Conservation (phyloP, 1,140 invertebrate species). For the Cyclargus thomasi region DNA sequence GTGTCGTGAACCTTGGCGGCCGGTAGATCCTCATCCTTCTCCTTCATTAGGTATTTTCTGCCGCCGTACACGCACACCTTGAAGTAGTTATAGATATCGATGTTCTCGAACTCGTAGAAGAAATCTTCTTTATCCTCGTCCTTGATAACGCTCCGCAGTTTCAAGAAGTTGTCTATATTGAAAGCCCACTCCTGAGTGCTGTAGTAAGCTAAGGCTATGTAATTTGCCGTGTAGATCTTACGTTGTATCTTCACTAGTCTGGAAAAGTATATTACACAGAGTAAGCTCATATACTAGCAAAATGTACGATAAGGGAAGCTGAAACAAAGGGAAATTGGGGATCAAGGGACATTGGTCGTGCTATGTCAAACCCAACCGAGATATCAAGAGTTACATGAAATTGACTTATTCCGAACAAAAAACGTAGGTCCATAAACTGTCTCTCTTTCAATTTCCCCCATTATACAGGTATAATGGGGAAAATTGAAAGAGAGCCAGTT, state of each 20-base stretch:
- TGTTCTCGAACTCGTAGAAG: conserved; percentile 74
- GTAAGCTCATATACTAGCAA: background rate
- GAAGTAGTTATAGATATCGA: conserved; percentile 71
- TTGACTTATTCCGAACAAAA: no score
- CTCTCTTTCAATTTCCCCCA: no score
- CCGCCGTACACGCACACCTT: conserved; percentile 72
- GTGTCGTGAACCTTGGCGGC: conserved; percentile 61
- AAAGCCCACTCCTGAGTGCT: conserved; percentile 89
- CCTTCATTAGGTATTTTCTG: conserved; percentile 76
- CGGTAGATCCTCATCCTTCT: conserved; percentile 70
- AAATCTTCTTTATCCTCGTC: conserved; percentile 79
- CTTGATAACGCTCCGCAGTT: conserved; percentile 77
- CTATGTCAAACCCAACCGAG: no score
- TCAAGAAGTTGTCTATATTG: conserved; percentile 81
- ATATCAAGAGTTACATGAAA: no score
- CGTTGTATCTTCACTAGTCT: conserved; percentile 88
- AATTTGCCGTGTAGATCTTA: conserved; percentile 83
- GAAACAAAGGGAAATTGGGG: no score
- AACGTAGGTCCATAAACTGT: no score
- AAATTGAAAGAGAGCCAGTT: no score
- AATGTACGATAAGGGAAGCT: no score
- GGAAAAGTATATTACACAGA: conserved; percentile 19
- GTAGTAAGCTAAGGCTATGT: conserved; percentile 86
- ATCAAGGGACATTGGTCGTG: no score
- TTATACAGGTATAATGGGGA: no score